Evolutionary conservation across 2,797 vertebrate genomes (phyloP), one percentile per base, ranked within the genome.

Genomic region (Ateles fusciceps): DNA sequence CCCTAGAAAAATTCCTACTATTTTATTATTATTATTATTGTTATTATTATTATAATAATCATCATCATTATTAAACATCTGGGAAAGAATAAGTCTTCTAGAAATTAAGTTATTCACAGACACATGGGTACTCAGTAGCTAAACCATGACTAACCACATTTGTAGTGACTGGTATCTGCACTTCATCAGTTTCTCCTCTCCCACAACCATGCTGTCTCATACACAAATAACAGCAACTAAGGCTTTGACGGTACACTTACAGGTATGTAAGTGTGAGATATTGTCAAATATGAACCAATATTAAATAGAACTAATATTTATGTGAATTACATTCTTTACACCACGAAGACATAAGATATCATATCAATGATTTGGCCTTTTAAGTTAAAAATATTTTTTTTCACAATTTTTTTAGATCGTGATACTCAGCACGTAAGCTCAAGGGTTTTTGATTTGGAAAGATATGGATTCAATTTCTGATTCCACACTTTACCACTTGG

Each of bases 101-200:
- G 78, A 89, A 89, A 72, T n/a, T 74, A 46, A 46, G 2, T 64
- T 75, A 68, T 85, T 95, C 36, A 76, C 44, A 59, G 85, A 68
- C 36, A 59, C 3, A 10, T 36, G 68, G 50, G 12, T 48, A 42
- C 3, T 42, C 64, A 81, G 22, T 33, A 4, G 1, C 22, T 74
- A 78, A 95, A 19, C 14, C 59, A 12, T 14, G 46, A 68, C 9
- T 74, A 33, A 42, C 55, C 28, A 52, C 22, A 39, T 48, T 83
- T 68, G 39, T 57, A 5, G 33, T 33, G 59, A 85, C 33, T 28
- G 6, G 44, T 39, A 36, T 28, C 48, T 14, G 42, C n/a, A 15
- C 8, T 24, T 39, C 33, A 26, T 22, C 4, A 22, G 17, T 15
- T 2, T 33, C 5, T 12, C n/a, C 4, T 14, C 3, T 24, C 4